phyloP scores from a whole-genome alignment of 2,797 vertebrate species.

The Merluccius polli region DNA sequence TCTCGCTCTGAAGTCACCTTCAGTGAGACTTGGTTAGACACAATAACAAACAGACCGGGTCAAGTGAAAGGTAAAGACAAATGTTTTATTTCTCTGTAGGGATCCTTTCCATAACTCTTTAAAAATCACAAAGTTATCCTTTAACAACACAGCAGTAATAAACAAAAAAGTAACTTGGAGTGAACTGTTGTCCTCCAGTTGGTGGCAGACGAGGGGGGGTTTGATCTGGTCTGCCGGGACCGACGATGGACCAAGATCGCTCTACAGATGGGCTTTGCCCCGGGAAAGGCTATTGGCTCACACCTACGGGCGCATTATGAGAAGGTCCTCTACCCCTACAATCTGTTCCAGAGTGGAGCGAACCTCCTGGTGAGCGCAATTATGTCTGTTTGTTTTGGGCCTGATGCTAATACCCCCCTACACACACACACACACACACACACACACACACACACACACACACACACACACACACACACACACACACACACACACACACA shows the following conservation, averaged over 20 bases:
- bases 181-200: slow-evolving; percentile 67
- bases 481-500: neutral
- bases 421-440: too few relatives aligned
- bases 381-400: neutral
- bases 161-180: neutral
- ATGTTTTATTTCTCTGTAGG: too few relatives aligned
- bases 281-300: slow-evolving; percentile 95
- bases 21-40: too few relatives aligned
- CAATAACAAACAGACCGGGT: too few relatives aligned
- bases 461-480: neutral
- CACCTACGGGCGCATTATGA: slow-evolving; percentile 95
- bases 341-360: slow-evolving; percentile 88
- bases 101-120: too few relatives aligned
- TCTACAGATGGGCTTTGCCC: slow-evolving; percentile 90
- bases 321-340: slow-evolving; percentile 92
- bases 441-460: too few relatives aligned
- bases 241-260: slow-evolving; percentile 97
- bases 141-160: neutral
- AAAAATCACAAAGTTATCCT: too few relatives aligned
- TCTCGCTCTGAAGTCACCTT: too few relatives aligned
- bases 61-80: too few relatives aligned
- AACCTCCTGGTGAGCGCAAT: slow-evolving; percentile 85
- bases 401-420: neutral
- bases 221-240: slow-evolving; percentile 89
- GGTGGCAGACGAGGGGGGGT: slow-evolving; percentile 95